Evolutionary conservation across 2,888 invertebrate species (phyloP).

Genomic region (Abscondita cerata): DNA sequence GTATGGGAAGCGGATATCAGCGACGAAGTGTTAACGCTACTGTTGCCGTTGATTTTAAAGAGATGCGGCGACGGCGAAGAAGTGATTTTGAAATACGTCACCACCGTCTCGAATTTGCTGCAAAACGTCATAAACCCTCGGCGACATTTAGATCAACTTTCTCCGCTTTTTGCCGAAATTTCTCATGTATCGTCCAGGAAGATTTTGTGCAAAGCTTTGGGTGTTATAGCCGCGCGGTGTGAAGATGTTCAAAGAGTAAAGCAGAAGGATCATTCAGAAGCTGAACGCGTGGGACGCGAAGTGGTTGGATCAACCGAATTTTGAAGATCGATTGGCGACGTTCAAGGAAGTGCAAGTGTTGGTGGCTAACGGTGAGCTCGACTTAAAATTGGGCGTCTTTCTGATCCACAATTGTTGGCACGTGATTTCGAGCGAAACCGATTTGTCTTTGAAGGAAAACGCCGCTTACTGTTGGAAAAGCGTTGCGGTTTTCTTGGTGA

Average conservation of each 20-base stretch:
- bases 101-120: constrained; percentile 77
- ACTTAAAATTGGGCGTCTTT: constrained; percentile 72
- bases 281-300: constrained; percentile 88
- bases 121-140: constrained; percentile 71
- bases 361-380: constrained; percentile 62
- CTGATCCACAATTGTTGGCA: constrained; percentile 85
- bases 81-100: constrained; percentile 72
- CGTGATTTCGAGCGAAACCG: constrained; percentile 78
- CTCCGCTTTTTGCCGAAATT: constrained; percentile 76
- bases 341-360: constrained; percentile 72
- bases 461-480: constrained; percentile 76
- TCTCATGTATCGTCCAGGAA: constrained; percentile 71
- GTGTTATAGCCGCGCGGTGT: constrained; percentile 64
- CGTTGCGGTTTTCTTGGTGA: constrained; percentile 70
- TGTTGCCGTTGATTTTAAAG: constrained; percentile 75
- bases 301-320: constrained; percentile 95
- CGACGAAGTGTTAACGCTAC: constrained; percentile 71
- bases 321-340: constrained; percentile 78
- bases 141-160: constrained; percentile 71
- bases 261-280: constrained; percentile 63
- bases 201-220: constrained; percentile 69
- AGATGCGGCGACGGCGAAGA: constrained; percentile 73
- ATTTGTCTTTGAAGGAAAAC: constrained; percentile 82
- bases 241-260: constrained; percentile 59
- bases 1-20: constrained; percentile 72